Evolutionary conservation across 2,888 invertebrate species (phyloP).

Genomic region (Syritta pipiens): DNA sequence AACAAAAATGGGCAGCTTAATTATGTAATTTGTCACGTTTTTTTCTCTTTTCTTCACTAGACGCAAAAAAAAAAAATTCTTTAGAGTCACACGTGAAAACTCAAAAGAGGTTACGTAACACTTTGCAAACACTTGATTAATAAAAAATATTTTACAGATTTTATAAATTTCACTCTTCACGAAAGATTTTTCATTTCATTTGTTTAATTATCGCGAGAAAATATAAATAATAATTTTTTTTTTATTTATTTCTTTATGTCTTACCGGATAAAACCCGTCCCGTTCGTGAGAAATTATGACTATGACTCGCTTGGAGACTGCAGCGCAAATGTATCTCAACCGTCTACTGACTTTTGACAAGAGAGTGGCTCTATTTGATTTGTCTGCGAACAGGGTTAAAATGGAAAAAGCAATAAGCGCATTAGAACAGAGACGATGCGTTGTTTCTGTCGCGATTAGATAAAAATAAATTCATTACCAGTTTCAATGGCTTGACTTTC

Average conservation of each 20-base stretch:
- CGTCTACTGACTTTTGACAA: constrained; percentile 34
- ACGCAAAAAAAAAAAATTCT: neutral
- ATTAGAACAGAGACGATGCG: too few species aligned
- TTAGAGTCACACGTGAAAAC: too few species aligned
- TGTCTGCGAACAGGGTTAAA: too few species aligned
- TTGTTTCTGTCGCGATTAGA: too few species aligned
- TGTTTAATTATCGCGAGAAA: neutral
- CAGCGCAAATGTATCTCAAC: constrained; percentile 26
- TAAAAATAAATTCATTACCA: constrained; percentile 67
- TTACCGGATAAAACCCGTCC: constrained; percentile 52
- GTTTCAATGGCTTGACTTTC: constrained; percentile 17
- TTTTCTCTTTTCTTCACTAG: neutral
- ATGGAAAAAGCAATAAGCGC: too few species aligned
- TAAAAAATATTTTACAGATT: neutral
- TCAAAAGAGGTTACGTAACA: constrained; percentile 27
- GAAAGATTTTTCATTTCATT: neutral
- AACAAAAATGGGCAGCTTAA: neutral
- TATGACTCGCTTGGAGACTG: constrained; percentile 20
- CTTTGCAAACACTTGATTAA: neutral
- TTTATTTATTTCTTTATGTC: constrained; percentile 9
- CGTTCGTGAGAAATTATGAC: constrained; percentile 29
- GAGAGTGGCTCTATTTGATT: constrained; percentile 20
- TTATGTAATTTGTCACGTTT: constrained; percentile 24
- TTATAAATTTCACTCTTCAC: neutral
- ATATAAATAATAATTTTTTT: neutral